A percentile compares a stretch with the other conserved stretches of the same genome.
phyloP scores from a whole-genome alignment of 2,888 invertebrate species.

The Bombylius discolor region DNA sequence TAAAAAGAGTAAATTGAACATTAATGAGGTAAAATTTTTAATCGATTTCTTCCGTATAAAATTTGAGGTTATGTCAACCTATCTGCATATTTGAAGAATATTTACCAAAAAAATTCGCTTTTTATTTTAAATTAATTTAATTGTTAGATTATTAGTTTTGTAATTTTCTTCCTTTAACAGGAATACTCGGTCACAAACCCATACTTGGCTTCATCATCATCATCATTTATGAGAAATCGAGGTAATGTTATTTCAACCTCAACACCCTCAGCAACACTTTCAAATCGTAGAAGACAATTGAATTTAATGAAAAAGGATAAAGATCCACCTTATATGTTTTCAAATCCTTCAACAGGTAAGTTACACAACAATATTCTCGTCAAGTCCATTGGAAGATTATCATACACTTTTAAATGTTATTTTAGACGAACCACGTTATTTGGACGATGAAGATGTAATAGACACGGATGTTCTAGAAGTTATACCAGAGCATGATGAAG shows the following conservation, averaged over 20 bases:
- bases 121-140: too few species aligned
- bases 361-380: background rate
- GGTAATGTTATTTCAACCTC: constrained; percentile 10
- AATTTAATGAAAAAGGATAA: constrained; percentile 23
- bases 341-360: background rate
- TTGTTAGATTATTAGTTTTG: too few species aligned
- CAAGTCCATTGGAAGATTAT: too few species aligned
- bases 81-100: too few species aligned
- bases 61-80: too few species aligned
- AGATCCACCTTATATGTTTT: constrained; percentile 23
- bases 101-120: too few species aligned
- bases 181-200: background rate
- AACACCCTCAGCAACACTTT: constrained; percentile 12
- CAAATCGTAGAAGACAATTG: constrained; percentile 17
- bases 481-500: constrained; percentile 12
- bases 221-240: constrained; percentile 1
- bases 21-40: background rate
- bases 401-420: background rate
- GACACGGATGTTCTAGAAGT: constrained; percentile 22
- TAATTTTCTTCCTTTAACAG: background rate
- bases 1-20: constrained; percentile 15
- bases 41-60: too few species aligned
- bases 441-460: constrained; percentile 1
- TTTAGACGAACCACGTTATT: background rate
- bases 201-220: constrained; percentile 7